Percentiles rank a stretch among this genome's conserved stretches.
Evolutionary conservation across 1,140 invertebrate species (phyloP).

Genomic region (Sesamia nonagrioides): DNA sequence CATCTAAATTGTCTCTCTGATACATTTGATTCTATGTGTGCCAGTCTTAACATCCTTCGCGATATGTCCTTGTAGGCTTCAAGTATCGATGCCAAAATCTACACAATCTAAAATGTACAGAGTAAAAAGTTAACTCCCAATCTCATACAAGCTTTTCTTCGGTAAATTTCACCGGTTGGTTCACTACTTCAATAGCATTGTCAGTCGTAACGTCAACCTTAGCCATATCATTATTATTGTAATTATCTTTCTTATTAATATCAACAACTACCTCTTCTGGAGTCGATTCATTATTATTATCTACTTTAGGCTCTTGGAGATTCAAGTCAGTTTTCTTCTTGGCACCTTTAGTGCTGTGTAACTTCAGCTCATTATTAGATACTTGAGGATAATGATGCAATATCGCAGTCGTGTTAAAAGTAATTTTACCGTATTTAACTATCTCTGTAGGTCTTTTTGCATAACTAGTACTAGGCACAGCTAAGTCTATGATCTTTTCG

Average conservation of each 20-base stretch:
- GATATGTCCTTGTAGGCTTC: conserved; percentile 78
- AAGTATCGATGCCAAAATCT: conserved; percentile 67
- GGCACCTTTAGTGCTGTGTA: conserved; percentile 55
- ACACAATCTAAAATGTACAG: conserved; percentile 69
- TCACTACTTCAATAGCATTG: conserved; percentile 66
- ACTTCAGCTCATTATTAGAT: conserved; percentile 61
- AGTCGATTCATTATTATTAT: conserved; percentile 75
- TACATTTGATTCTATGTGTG: neutral
- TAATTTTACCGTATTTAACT: conserved; percentile 82
- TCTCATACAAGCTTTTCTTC: conserved; percentile 86
- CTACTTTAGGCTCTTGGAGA: conserved; percentile 57
- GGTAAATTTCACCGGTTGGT: conserved; percentile 78
- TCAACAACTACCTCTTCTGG: conserved; percentile 61
- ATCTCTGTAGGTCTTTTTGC: conserved; percentile 71
- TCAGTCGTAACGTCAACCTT: conserved; percentile 59
- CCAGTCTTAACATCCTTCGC: conserved; percentile 76
- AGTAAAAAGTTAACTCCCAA: conserved; percentile 73
- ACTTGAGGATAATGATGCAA: conserved; percentile 84
- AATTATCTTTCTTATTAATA: conserved; percentile 63
- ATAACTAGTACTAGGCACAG: conserved; percentile 73
- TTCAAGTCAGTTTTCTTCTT: conserved; percentile 75
- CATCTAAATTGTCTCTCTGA: conserved; percentile 42
- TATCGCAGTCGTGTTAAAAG: conserved; percentile 83
- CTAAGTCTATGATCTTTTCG: conserved; percentile 65
- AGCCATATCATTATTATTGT: conserved; percentile 72